phyloP scores from a whole-genome alignment of 2,113 vertebrate species.

The Herpailurus yagouaroundi region DNA sequence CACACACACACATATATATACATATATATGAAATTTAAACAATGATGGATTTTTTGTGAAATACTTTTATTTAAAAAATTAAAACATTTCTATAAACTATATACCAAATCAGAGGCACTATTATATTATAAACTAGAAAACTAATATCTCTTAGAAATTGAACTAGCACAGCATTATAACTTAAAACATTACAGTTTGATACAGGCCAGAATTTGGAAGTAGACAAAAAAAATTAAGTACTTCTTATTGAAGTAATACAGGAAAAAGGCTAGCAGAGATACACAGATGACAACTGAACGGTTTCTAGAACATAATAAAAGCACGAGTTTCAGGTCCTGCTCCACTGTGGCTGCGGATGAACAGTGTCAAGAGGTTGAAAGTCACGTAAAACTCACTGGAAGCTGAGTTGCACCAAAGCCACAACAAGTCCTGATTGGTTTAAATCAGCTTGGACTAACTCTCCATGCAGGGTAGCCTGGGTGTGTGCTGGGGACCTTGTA shows the following conservation, averaged over 20 bases:
- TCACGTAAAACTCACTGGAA: neutral
- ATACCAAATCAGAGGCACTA: neutral
- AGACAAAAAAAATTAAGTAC: neutral
- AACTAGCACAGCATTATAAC: neutral
- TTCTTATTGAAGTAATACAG: neutral
- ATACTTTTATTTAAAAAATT: neutral
- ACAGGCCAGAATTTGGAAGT: neutral
- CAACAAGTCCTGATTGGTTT: neutral
- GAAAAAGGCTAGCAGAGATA: neutral
- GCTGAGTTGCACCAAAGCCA: accelerated
- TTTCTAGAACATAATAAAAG: neutral
- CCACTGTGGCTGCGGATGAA: neutral
- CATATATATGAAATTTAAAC: neutral
- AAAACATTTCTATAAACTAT: neutral
- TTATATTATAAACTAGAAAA: constrained; percentile 31
- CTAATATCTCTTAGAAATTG: neutral
- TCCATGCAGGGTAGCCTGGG: no score
- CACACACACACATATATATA: accelerated
- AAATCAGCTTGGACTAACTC: neutral
- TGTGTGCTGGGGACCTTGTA: no score
- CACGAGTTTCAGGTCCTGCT: accelerated
- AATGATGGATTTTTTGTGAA: neutral
- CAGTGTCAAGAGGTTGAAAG: neutral
- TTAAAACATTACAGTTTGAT: neutral
- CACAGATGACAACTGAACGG: accelerated